Conservation (phyloP, 2,113 vertebrate species). For the Cacatua alba region DNA sequence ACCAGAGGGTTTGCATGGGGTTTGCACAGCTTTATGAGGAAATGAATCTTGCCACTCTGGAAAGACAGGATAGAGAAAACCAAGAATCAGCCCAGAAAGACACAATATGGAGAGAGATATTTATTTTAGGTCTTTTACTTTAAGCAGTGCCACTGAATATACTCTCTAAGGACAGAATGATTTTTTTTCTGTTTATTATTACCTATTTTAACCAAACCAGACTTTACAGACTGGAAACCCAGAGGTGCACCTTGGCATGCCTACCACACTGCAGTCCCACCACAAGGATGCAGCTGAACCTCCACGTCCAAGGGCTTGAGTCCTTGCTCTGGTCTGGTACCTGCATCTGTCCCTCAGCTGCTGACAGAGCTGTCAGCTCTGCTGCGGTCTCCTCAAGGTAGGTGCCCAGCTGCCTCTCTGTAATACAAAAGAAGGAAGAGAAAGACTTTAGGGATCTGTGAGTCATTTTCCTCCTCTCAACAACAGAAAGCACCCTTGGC, state of each 20-base stretch:
- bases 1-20: background rate
- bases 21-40: background rate
- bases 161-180: background rate
- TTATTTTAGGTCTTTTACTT: background rate
- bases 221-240: background rate
- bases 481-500: background rate
- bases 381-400: background rate
- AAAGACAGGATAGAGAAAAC: background rate
- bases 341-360: background rate
- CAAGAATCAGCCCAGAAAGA: background rate
- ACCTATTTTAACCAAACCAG: background rate
- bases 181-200: background rate
- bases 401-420: background rate
- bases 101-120: background rate
- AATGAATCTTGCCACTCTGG: background rate
- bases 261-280: rapidly evolving
- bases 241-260: background rate
- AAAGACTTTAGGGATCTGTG: background rate
- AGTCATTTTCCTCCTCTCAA: conserved; percentile 20
- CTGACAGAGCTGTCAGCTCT: background rate
- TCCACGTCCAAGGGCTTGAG: background rate
- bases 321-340: background rate
- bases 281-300: background rate
- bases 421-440: conserved; percentile 51
- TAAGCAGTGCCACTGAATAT: background rate